A percentile compares a stretch with the other conserved stretches of the same genome.
These are phyloP conservation scores for Prolemur simus DNA, from an alignment of 2,113 vertebrate genomes.

Conservation along the genomic window DNA sequence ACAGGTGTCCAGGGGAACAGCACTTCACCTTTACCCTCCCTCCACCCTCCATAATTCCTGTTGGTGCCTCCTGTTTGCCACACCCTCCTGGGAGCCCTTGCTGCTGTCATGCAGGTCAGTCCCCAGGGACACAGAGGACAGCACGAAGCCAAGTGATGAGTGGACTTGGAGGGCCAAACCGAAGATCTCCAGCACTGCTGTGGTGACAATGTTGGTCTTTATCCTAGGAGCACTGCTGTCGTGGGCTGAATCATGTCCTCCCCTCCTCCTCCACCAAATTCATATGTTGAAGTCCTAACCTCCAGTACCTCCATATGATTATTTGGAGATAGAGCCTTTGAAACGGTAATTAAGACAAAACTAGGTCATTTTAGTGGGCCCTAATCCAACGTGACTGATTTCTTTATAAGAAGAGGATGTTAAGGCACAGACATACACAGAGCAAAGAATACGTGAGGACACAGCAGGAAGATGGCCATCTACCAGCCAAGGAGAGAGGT, in stretches of 20 bases:
- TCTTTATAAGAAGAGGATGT: not conserved
- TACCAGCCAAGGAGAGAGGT: not conserved
- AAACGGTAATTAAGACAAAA: not conserved
- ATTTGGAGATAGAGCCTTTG: not conserved
- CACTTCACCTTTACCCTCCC: not conserved
- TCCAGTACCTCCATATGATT: not conserved
- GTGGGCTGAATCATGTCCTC: not conserved
- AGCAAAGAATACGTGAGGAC: not conserved
- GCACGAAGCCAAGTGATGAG: not conserved
- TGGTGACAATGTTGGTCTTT: not conserved
- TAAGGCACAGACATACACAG: not conserved
- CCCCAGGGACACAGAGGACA: not conserved
- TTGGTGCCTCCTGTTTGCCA: not conserved
- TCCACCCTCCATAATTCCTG: not conserved
- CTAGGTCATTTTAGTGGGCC: not conserved
- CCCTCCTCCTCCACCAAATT: not conserved
- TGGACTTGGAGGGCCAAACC: not conserved
- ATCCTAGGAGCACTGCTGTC: not conserved
- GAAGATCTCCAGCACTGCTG: not conserved
- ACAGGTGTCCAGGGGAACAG: not conserved
- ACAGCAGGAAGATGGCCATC: not conserved
- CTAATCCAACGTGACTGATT: not conserved
- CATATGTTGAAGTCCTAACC: not conserved
- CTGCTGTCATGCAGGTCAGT: not conserved
- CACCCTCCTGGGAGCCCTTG: not conserved